Conservation (phyloP, 2,888 invertebrate species). For the Lottia scabra region DNA sequence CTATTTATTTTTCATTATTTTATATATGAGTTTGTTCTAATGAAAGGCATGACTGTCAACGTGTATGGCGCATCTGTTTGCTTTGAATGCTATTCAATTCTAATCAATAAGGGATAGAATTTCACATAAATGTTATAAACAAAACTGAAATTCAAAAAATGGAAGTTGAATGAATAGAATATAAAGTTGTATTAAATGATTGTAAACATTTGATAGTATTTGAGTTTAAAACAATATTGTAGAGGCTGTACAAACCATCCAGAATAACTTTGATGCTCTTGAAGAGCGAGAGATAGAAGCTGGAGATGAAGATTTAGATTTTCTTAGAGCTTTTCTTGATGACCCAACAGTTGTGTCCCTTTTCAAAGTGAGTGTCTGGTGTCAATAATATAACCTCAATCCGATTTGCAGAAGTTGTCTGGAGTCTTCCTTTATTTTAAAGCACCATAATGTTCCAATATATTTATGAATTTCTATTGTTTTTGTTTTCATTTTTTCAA, state of each 20-base stretch:
- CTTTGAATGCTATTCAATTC: no score
- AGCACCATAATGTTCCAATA: no score
- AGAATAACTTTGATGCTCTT: constrained; percentile 46
- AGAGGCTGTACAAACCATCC: constrained; percentile 52
- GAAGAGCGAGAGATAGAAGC: constrained; percentile 44
- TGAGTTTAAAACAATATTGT: constrained; percentile 14
- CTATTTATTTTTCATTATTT: not conserved
- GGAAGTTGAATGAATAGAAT: not conserved
- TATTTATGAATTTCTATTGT: no score
- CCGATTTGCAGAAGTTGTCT: no score
- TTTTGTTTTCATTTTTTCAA: no score
- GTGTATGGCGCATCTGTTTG: no score
- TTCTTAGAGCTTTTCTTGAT: constrained; percentile 49
- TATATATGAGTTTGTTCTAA: no score
- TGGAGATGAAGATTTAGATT: constrained; percentile 45
- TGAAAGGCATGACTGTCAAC: no score
- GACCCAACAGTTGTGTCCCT: constrained; percentile 43
- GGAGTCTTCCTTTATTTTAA: no score
- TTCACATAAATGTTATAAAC: no score
- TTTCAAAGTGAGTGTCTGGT: constrained; percentile 47
- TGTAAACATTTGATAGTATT: not conserved
- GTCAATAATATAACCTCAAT: not conserved
- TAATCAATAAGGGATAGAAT: no score
- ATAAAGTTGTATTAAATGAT: no score
- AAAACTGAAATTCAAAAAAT: not conserved